These are phyloP conservation scores for Lasioglossum leucozonium DNA, from an alignment of 2,888 invertebrate genomes.

Conservation along the genomic window DNA sequence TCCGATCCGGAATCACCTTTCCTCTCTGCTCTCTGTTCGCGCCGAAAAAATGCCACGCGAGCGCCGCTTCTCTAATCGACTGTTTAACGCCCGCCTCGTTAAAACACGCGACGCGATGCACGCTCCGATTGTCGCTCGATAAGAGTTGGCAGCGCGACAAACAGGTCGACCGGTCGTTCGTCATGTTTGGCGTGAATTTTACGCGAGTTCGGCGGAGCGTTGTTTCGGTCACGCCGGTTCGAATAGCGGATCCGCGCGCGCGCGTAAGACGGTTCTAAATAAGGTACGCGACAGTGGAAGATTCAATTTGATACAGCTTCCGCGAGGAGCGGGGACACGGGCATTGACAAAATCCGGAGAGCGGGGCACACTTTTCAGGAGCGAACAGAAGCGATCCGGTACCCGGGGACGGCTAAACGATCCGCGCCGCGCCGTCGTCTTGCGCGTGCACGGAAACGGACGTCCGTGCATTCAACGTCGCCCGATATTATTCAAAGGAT, in stretches of 20 bases:
- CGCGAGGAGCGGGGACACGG: no score
- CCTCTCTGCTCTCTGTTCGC: neutral
- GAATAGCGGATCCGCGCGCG: neutral
- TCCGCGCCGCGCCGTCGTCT: no score
- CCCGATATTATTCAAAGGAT: slow-evolving; percentile 31
- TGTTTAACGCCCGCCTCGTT: neutral
- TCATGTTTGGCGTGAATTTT: neutral
- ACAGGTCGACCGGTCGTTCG: neutral
- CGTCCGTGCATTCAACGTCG: neutral
- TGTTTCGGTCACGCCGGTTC: no score
- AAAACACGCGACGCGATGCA: neutral
- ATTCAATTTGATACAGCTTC: neutral
- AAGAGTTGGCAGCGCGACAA: neutral
- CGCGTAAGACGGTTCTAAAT: neutral
- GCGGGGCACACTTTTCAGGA: no score
- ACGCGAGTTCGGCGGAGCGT: no score
- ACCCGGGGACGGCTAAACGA: neutral
- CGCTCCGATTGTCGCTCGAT: no score
- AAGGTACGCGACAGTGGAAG: neutral
- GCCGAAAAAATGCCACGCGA: neutral
- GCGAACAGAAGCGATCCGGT: neutral
- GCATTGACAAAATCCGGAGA: neutral
- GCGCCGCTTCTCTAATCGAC: neutral
- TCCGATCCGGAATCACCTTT: neutral
- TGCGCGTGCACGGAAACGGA: neutral